Evolutionary conservation across 64 coral and sea anemone species (phyloP), one percentile per base, ranked within the genome.

Genomic region (Stichodactyla mertensii): DNA sequence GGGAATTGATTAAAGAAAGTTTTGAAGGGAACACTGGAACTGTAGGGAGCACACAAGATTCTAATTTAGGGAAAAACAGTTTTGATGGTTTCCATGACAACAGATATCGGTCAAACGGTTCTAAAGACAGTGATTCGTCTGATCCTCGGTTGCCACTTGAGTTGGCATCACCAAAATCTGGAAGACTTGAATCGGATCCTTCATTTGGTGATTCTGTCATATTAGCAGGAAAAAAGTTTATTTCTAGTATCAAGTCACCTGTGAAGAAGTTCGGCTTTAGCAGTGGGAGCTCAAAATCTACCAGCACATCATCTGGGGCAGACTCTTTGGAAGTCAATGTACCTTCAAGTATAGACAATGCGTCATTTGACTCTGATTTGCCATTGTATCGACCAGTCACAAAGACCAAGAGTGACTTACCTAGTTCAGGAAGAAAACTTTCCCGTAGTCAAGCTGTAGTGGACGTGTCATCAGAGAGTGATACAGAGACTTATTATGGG

Each of bases 381-480:
- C 78, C 61, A 22, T 24, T 55, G 22, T 55, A 52, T 55, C 79
- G 20, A 10, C 20, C 62, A 9, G 36, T 82, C 82, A 7, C 12
- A 5, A 36, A 74, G 23, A 74, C 69, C 51, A 54, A 67, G 56
- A 57, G 20, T 24, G 54, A 55, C 23, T 57, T 84, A 12, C n/a
- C 58, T 20, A 56, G 20, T 55, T 84, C 88, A 28, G 77, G 45
- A 16, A 58, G 91, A 77, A 54, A 19, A 16, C 55, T 96, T 56
- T 96, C 88, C 67, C 88, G 94, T 10, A 96, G 94, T 82, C 55
- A 88, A 79, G 94, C 94, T 45, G 53, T 96, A 15, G 6, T 81
- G 18, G 77, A 91, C 54, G 77, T 93, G 11, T 92, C 91, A 7
- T 79, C 91, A 14, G 94, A 96, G 11, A 96, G 91, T 58, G 91